Percentiles rank a stretch among this genome's conserved stretches.
Conservation (phyloP, 35 echinoderm and acorn worm species). For the Anneissia japonica region DNA sequence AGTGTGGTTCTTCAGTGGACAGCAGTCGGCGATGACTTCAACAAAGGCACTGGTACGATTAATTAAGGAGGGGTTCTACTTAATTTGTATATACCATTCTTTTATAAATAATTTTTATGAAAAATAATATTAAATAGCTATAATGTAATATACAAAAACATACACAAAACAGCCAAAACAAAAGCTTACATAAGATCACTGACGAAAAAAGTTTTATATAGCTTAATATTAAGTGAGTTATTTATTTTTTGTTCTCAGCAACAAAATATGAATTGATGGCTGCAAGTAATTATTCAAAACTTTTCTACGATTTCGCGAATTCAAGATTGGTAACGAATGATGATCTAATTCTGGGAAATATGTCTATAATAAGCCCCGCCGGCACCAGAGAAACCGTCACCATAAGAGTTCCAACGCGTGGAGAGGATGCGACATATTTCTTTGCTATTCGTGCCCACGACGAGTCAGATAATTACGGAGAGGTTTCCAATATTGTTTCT, state of each 20-base stretch:
- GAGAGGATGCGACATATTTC: constrained; percentile 7
- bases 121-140: too few relatives aligned
- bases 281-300: background rate
- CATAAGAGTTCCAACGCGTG: background rate
- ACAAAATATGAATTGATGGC: constrained; percentile 20
- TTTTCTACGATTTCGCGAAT: constrained; percentile 18
- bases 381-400: background rate
- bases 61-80: too few relatives aligned
- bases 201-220: too few relatives aligned
- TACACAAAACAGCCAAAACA: too few relatives aligned
- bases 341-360: constrained; percentile 3
- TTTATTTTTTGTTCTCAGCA: constrained; percentile 5
- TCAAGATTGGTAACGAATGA: background rate
- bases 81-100: too few relatives aligned
- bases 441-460: constrained; percentile 25
- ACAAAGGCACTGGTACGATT: constrained; percentile 42
- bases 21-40: constrained; percentile 40
- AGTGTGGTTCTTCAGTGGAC: constrained; percentile 51
- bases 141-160: too few relatives aligned
- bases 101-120: too few relatives aligned
- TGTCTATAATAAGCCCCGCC: background rate
- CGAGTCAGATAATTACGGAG: constrained; percentile 18
- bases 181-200: too few relatives aligned
- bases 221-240: too few relatives aligned
- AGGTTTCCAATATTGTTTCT: constrained; percentile 41